These are phyloP conservation scores for Papilio gigon DNA, from an alignment of 2,888 invertebrate genomes.

Conservation along the genomic window DNA sequence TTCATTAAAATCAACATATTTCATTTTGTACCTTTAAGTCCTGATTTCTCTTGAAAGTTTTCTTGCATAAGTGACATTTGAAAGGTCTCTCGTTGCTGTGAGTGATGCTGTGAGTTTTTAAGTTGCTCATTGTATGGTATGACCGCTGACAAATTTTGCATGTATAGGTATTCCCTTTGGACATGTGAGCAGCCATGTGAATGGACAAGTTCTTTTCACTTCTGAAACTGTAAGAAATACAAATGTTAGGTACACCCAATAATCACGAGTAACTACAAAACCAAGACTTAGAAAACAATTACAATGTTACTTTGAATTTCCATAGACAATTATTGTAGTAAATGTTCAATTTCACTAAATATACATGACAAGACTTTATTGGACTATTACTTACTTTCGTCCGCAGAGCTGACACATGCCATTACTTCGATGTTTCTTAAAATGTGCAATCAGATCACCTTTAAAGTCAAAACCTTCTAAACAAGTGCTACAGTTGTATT, in stretches of 20 bases:
- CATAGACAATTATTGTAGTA: conserved; percentile 34
- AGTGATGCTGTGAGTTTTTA: conserved; percentile 86
- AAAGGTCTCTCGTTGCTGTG: conserved; percentile 87
- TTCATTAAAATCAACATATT: not conserved
- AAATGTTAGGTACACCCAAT: too few species aligned
- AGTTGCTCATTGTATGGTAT: conserved; percentile 86
- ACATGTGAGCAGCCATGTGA: conserved; percentile 79
- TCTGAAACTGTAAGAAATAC: conserved; percentile 59
- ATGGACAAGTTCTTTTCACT: conserved; percentile 84
- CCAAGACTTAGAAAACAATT: not conserved
- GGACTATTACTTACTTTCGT: conserved; percentile 82
- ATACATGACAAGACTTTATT: not conserved
- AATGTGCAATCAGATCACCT: conserved; percentile 84
- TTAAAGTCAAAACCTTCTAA: conserved; percentile 84
- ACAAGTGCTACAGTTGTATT: conserved; percentile 82
- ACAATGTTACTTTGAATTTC: too few species aligned
- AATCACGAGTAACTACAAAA: not conserved
- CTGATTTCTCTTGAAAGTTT: conserved; percentile 88
- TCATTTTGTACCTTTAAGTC: conserved; percentile 83
- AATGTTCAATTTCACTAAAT: not conserved
- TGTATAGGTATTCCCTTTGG: conserved; percentile 55
- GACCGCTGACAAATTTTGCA: conserved; percentile 87
- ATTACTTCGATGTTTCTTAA: conserved; percentile 84
- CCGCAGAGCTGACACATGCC: conserved; percentile 86
- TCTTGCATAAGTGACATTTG: conserved; percentile 86